Base-by-base conservation (phyloP, 2,888 invertebrate species). In the Cybosia mesomella region DNA sequence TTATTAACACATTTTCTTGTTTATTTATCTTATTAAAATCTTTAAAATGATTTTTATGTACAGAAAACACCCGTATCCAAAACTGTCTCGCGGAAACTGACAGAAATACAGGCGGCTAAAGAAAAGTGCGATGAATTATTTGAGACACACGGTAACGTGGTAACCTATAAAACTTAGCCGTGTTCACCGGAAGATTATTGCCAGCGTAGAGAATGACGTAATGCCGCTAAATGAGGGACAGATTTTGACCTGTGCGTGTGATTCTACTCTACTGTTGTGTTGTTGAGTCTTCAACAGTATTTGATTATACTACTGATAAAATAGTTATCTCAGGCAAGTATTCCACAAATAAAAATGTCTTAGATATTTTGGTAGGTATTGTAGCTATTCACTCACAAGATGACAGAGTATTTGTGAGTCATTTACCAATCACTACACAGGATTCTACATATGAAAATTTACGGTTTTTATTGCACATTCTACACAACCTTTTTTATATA, bases 171-270 rank as follows among this genome's bases (percentile, higher is more conserved):
- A 81, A 87, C 72, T 79, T 79, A 64, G 87, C 74, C 78, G 91
- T 53, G 13, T 90, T 84, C 76, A 80, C 62, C 63, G 64, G 43
- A 71, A 84, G 80, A 89, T 86, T 84, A 83, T 89, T 91, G 91
- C 92, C 92, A 92, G 89, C 85, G 81, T 74, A 84, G 72, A 77
- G 80, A 80, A 89, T 93, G 93, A 93, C 92, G 93, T 92, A 87
- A 92, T 66, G 77, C 85, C 71, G 71, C 64, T 74, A 72, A 75
- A 72, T 65, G 71, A 71, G 62, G 53, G 15, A 36, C 66, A 71
- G 76, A 75, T 80, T 70, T 68, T 32, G 28, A 32, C 28, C 15
- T 28, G 24, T 18, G n/a, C 18, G n/a, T 55, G 28, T 22, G 9
- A 8, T 22, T 22, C 24, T 55, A 57, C 39, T n/a, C 15, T 36